Evolutionary conservation across 2,888 invertebrate genomes (phyloP).

Genomic region (Cybosia mesomella): DNA sequence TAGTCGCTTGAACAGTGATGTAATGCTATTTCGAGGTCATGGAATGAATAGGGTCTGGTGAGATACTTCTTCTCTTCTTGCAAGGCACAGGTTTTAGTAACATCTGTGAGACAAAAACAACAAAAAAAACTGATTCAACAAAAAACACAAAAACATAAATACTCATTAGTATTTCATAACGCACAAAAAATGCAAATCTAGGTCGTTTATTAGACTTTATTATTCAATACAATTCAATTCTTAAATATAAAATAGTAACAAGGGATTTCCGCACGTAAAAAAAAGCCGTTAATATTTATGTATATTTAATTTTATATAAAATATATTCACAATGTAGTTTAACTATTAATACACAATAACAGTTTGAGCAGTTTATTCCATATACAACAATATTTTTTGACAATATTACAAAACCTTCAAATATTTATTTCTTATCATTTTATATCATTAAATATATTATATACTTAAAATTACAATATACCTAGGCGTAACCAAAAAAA

Average conservation of each 20-base stretch:
- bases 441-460: not conserved
- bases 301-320: not conserved
- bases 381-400: not conserved
- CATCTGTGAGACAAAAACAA: constrained; percentile 53
- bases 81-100: constrained; percentile 12
- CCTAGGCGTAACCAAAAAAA: not conserved
- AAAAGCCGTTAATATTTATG: too few relatives aligned
- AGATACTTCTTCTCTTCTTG: constrained; percentile 39
- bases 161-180: not conserved
- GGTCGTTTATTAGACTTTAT: constrained; percentile 4
- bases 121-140: not conserved
- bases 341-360: constrained; percentile 6
- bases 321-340: constrained; percentile 2
- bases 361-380: not conserved
- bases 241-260: constrained; percentile 10
- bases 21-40: constrained; percentile 77
- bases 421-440: not conserved
- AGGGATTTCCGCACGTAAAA: too few relatives aligned
- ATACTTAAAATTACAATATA: not conserved
- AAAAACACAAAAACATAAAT: not conserved
- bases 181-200: constrained; percentile 5
- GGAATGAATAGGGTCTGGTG: constrained; percentile 70
- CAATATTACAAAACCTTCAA: not conserved
- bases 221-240: constrained; percentile 4
- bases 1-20: constrained; percentile 81